Percentiles rank a stretch among this genome's conserved stretches.
These are phyloP conservation scores for Oreochromis tanganicae DNA, from an alignment of 2,113 vertebrate species.

Conservation along the genomic window DNA sequence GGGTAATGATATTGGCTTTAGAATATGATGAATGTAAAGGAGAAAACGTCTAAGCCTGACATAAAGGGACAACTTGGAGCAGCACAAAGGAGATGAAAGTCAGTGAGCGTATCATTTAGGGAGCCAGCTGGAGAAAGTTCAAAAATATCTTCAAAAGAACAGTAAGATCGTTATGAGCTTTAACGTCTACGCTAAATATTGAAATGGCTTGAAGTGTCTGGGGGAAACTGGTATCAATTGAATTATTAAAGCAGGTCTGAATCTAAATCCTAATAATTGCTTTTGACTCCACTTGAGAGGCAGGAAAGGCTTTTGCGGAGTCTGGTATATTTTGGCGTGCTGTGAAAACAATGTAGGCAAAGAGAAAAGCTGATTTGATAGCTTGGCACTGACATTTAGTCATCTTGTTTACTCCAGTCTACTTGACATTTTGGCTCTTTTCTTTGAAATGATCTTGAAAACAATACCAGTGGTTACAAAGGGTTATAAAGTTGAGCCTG, in stretches of 20 bases:
- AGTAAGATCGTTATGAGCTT: conserved; percentile 9
- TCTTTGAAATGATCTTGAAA: background rate
- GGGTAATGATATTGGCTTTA: background rate
- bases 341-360: background rate
- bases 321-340: background rate
- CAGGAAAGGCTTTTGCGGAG: background rate
- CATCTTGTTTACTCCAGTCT: background rate
- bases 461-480: background rate
- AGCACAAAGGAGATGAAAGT: conserved; percentile 38
- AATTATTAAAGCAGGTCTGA: conserved; percentile 29
- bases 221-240: background rate
- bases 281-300: background rate
- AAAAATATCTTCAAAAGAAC: conserved; percentile 41
- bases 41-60: background rate
- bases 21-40: background rate
- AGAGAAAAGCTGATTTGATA: background rate
- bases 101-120: conserved; percentile 14
- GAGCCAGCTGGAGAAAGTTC: background rate
- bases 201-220: background rate
- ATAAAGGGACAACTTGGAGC: background rate
- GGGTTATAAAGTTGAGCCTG: background rate
- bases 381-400: background rate
- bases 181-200: conserved; percentile 8
- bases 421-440: background rate
- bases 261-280: conserved; percentile 1